These are phyloP conservation scores for Taphrorychus bicolor DNA, from an alignment of 2,888 invertebrate genomes.

Conservation along the genomic window DNA sequence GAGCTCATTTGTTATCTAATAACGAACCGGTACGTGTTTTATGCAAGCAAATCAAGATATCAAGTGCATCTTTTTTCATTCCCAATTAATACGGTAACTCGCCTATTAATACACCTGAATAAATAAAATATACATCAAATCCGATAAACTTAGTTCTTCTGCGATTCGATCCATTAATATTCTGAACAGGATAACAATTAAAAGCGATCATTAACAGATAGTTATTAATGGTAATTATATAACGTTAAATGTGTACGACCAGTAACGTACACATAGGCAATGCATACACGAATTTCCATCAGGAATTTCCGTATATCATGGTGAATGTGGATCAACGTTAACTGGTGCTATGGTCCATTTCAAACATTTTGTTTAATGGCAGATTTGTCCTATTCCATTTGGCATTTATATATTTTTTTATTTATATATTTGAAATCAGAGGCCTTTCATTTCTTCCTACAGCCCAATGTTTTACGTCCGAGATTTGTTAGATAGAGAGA, in stretches of 20 bases:
- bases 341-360: too few species aligned
- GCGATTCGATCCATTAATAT: conserved; percentile 13
- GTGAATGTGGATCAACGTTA: too few species aligned
- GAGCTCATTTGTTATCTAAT: conserved; percentile 3
- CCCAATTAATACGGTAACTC: conserved; percentile 9
- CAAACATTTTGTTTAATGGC: too few species aligned
- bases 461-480: too few species aligned
- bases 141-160: neutral
- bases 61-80: neutral
- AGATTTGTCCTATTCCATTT: too few species aligned
- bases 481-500: too few species aligned
- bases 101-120: conserved; percentile 12
- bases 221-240: conserved; percentile 1
- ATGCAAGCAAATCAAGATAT: conserved; percentile 10
- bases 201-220: conserved; percentile 6
- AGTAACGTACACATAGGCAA: too few species aligned
- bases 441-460: too few species aligned
- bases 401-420: too few species aligned
- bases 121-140: conserved; percentile 7
- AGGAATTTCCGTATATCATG: too few species aligned
- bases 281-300: too few species aligned
- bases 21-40: conserved; percentile 4
- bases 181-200: conserved; percentile 8
- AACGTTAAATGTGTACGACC: neutral
- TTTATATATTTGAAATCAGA: too few species aligned